These are phyloP conservation scores for Rhynchomys soricoides DNA, from an alignment of 2,113 vertebrate species.

Conservation along the genomic window DNA sequence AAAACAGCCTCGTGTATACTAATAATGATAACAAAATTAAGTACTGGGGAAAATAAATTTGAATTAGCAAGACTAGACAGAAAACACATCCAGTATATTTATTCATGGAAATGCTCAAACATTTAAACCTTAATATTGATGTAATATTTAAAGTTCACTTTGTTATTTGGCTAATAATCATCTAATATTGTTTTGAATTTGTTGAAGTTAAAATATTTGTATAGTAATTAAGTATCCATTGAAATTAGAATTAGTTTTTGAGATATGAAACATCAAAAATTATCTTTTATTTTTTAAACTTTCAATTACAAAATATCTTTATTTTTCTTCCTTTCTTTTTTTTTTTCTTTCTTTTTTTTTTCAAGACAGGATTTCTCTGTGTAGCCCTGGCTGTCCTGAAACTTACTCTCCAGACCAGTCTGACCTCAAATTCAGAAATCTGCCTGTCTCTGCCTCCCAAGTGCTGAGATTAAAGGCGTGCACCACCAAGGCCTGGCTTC, in stretches of 20 bases:
- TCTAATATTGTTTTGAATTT: background rate
- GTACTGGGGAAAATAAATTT: background rate
- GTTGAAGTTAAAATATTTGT: background rate
- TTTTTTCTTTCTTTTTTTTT: too few relatives aligned
- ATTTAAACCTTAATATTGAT: background rate
- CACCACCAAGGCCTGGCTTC: too few relatives aligned
- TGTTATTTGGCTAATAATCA: background rate
- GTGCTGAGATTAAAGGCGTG: too few relatives aligned
- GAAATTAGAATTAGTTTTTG: background rate
- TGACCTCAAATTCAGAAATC: too few relatives aligned
- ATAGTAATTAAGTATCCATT: background rate
- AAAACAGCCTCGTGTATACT: background rate
- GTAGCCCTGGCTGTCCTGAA: too few relatives aligned
- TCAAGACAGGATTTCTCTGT: too few relatives aligned
- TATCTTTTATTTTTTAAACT: background rate
- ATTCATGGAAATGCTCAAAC: background rate
- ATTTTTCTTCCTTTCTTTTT: too few relatives aligned
- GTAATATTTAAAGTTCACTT: background rate
- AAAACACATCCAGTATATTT: background rate
- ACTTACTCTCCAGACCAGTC: too few relatives aligned
- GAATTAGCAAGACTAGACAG: background rate
- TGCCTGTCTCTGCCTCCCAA: too few relatives aligned
- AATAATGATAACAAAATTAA: background rate
- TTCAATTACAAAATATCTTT: background rate
- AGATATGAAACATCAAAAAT: background rate